Conservation (phyloP, 2,797 vertebrate genomes). For the Enteromius fasciolatus region DNA sequence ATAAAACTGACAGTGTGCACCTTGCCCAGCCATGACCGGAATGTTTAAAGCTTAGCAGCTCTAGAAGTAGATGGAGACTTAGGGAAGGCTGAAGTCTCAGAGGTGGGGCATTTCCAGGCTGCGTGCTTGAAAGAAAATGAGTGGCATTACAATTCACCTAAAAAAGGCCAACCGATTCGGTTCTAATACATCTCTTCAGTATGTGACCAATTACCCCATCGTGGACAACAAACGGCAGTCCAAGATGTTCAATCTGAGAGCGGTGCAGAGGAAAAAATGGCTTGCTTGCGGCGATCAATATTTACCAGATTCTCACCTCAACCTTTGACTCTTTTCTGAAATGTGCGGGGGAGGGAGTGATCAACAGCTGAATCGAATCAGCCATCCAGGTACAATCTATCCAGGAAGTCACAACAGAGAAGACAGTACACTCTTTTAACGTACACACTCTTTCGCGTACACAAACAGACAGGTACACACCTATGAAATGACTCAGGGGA, state of each 20-base stretch:
- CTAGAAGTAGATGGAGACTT: constrained; percentile 56
- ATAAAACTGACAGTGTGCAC: constrained; percentile 81
- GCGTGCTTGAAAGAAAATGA: background rate
- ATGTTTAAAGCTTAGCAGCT: constrained; percentile 74
- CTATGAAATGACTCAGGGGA: constrained; percentile 46
- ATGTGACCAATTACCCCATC: constrained; percentile 65
- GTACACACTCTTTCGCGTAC: background rate
- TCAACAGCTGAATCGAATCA: constrained; percentile 64
- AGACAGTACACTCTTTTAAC: constrained; percentile 7
- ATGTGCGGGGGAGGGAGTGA: constrained; percentile 62
- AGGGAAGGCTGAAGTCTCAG: background rate
- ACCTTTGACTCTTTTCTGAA: constrained; percentile 67
- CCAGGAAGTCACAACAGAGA: constrained; percentile 42
- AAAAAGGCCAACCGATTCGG: constrained; percentile 33
- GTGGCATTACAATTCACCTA: background rate
- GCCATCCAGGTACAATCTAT: constrained; percentile 57
- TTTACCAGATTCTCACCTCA: constrained; percentile 70
- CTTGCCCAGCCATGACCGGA: constrained; percentile 76
- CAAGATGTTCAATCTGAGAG: constrained; percentile 64
- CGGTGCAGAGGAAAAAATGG: constrained; percentile 63
- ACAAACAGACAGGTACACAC: constrained; percentile 30
- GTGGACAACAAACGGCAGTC: constrained; percentile 61
- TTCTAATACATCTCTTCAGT: constrained; percentile 51
- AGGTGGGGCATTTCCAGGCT: background rate
- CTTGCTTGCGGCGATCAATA: constrained; percentile 71